Conservation (phyloP, 1,140 invertebrate genomes). For the Lineus longissimus region DNA sequence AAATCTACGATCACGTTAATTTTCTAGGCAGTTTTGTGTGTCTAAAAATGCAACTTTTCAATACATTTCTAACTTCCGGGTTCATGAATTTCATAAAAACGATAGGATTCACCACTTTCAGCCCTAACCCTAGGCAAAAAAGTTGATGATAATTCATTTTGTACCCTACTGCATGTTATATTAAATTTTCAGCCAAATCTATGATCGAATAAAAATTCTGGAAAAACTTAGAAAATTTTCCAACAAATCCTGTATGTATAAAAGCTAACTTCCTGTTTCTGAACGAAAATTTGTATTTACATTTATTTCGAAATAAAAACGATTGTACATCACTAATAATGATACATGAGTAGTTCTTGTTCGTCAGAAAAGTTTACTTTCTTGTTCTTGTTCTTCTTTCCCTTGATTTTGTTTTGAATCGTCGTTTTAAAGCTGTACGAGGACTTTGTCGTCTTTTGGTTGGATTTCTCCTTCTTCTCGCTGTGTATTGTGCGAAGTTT, state of each 20-base stretch:
- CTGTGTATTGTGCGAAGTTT: not conserved
- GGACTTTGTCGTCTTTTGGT: not conserved
- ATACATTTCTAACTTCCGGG: constrained; percentile 8
- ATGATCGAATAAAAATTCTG: constrained; percentile 2
- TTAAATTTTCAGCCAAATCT: not conserved
- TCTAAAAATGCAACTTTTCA: not conserved
- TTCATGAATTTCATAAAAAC: not conserved
- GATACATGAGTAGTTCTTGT: constrained; percentile 1
- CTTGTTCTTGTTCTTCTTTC: not conserved
- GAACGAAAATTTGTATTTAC: not conserved
- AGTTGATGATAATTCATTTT: not conserved
- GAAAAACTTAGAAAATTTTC: constrained; percentile 8
- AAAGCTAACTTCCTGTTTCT: not conserved
- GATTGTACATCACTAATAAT: constrained; percentile 2
- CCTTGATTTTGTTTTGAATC: not conserved
- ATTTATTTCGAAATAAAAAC: constrained; percentile 1
- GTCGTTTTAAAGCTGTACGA: too few relatives aligned
- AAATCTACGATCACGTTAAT: not conserved
- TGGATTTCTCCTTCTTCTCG: not conserved
- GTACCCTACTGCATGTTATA: not conserved
- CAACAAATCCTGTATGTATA: not conserved
- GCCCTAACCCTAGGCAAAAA: constrained; percentile 3
- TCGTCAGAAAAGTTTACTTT: constrained; percentile 6
- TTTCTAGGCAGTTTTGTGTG: not conserved
- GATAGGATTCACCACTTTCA: not conserved